A percentile compares a stretch with the other conserved stretches of the same genome.
phyloP scores from a whole-genome alignment of 2,888 invertebrate species.

The Penaeus monodon region DNA sequence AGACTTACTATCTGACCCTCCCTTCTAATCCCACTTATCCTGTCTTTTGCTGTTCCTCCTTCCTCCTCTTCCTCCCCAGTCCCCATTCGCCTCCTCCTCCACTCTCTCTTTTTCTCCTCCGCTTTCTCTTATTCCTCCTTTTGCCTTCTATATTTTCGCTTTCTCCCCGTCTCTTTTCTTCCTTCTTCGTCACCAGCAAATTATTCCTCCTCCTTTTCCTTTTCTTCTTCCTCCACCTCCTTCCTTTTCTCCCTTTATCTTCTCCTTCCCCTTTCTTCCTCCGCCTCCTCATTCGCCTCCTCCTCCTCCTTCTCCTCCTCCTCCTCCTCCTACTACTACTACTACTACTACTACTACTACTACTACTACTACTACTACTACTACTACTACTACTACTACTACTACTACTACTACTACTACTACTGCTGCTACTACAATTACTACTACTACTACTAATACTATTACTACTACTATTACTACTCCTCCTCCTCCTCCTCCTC shows the following conservation, averaged over 20 bases:
- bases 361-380: too few species aligned
- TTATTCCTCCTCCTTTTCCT: background rate
- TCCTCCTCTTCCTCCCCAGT: background rate
- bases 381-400: background rate
- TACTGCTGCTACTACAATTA: too few species aligned
- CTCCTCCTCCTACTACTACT: background rate
- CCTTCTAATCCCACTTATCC: background rate
- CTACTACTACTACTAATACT: background rate
- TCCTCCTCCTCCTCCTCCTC: background rate
- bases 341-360: background rate
- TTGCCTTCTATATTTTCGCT: background rate
- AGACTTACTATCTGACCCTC: background rate
- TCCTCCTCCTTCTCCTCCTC: background rate
- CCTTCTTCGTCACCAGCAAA: background rate
- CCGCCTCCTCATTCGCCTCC: background rate
- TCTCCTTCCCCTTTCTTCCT: background rate
- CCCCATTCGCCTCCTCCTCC: background rate
- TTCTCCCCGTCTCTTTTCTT: background rate
- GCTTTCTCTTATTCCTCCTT: background rate
- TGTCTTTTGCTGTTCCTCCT: background rate
- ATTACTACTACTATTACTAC: too few species aligned
- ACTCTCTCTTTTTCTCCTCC: too few species aligned
- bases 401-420: background rate
- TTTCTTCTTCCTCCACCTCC: background rate
- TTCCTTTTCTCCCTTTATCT: background rate